These are phyloP conservation scores for Stegostoma tigrinum DNA, from an alignment of 2,113 vertebrate species.

Conservation along the genomic window DNA sequence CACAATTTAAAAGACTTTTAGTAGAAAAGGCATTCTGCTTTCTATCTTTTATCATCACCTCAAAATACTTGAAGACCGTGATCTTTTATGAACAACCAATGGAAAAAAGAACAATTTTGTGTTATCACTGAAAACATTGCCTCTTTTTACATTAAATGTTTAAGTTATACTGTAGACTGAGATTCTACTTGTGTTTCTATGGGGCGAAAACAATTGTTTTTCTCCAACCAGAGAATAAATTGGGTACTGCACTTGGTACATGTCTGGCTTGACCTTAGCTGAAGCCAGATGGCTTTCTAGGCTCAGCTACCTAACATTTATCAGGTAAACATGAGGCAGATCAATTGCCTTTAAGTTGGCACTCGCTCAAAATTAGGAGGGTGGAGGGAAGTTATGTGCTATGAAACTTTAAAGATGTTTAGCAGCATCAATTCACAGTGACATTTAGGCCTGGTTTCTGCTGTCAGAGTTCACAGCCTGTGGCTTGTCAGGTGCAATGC, in stretches of 20 bases:
- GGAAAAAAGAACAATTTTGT: neutral
- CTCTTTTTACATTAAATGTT: neutral
- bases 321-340: neutral
- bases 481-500: neutral
- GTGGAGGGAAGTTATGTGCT: neutral
- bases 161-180: neutral
- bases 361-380: neutral
- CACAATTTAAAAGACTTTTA: neutral
- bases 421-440: neutral
- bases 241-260: neutral
- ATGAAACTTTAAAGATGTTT: neutral
- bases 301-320: neutral
- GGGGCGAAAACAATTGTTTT: neutral
- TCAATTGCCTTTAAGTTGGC: neutral
- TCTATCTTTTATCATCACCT: neutral
- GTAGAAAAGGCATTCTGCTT: neutral
- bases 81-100: neutral
- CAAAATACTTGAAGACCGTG: neutral
- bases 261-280: neutral
- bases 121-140: neutral
- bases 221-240: neutral
- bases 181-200: neutral
- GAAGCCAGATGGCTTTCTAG: neutral
- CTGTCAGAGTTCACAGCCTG: neutral
- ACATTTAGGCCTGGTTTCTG: neutral